Conservation (phyloP, 1,140 invertebrate species). For the Trypoxylus dichotomus region DNA sequence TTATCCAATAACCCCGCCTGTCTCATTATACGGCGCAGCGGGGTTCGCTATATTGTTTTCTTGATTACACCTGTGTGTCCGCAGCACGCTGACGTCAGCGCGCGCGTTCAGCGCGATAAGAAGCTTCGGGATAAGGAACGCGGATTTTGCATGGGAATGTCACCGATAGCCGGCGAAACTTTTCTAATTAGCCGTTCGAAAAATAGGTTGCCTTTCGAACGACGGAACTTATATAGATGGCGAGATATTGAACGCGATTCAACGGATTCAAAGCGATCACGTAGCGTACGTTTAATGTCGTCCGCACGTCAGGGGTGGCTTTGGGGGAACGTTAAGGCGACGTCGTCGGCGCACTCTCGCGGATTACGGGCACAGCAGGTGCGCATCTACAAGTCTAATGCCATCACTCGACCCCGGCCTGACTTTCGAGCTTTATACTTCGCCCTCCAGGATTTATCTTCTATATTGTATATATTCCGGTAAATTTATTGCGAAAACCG, state of each 20-base stretch:
- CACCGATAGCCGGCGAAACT: neutral
- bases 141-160: neutral
- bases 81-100: neutral
- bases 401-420: conserved; percentile 31
- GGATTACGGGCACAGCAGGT: conserved; percentile 28
- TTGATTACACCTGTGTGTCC: conserved; percentile 45
- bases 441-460: conserved; percentile 26
- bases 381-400: conserved; percentile 33
- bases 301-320: conserved; percentile 25
- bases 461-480: conserved; percentile 28
- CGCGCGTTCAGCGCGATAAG: neutral
- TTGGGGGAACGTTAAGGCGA: conserved; percentile 26
- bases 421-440: conserved; percentile 29
- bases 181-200: conserved; percentile 6
- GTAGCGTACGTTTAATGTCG: conserved; percentile 11
- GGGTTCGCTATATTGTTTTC: conserved; percentile 50
- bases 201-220: neutral
- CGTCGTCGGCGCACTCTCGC: conserved; percentile 20
- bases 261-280: conserved; percentile 4
- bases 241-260: neutral
- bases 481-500: conserved; percentile 24
- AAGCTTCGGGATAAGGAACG: neutral
- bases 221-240: neutral
- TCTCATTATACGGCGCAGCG: conserved; percentile 47
- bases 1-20: conserved; percentile 41